Percentiles rank a stretch among this genome's conserved stretches.
Evolutionary conservation across 30 jellyfish, hydroid and myxozoan species (phyloP).

Genomic region (Cassiopea xamachana): DNA sequence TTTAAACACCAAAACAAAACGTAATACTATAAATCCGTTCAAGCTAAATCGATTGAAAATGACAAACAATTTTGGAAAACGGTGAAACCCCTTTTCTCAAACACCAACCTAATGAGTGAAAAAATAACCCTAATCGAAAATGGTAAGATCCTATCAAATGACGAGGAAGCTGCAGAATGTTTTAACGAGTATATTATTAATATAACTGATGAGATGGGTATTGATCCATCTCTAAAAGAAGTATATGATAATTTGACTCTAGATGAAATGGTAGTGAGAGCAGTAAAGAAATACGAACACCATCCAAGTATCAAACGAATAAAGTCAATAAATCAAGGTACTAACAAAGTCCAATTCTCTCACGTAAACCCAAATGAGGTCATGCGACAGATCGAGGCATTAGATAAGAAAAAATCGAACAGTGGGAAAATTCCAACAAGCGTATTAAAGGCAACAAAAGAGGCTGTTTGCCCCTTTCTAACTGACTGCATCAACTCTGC

Average conservation of each 20-base stretch:
- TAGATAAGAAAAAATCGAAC: not conserved
- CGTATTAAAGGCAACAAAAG: not conserved
- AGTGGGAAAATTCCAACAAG: conserved; percentile 15
- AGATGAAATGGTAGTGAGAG: conserved; percentile 6
- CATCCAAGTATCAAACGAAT: conserved; percentile 13
- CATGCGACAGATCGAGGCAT: not conserved
- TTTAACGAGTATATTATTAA: conserved; percentile 8
- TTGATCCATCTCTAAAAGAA: not conserved
- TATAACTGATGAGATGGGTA: conserved; percentile 7
- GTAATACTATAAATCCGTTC: not conserved
- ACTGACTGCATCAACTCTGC: conserved; percentile 38
- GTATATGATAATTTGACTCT: not conserved
- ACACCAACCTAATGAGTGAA: conserved; percentile 14
- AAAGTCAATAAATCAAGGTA: not conserved
- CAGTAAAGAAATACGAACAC: conserved; percentile 16
- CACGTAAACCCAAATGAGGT: conserved; percentile 26
- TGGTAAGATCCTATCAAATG: not conserved
- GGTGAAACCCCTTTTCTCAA: conserved; percentile 23
- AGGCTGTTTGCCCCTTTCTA: conserved; percentile 8
- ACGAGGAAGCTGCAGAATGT: conserved; percentile 25
- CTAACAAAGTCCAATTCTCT: conserved; percentile 1
- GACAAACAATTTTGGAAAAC: conserved; percentile 17
- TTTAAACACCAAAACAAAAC: not conserved
- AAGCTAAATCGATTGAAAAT: conserved; percentile 3
- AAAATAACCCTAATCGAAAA: conserved; percentile 2